Evolutionary conservation across 2,888 invertebrate genomes (phyloP).

Genomic region (Tetrapedia diversipes): DNA sequence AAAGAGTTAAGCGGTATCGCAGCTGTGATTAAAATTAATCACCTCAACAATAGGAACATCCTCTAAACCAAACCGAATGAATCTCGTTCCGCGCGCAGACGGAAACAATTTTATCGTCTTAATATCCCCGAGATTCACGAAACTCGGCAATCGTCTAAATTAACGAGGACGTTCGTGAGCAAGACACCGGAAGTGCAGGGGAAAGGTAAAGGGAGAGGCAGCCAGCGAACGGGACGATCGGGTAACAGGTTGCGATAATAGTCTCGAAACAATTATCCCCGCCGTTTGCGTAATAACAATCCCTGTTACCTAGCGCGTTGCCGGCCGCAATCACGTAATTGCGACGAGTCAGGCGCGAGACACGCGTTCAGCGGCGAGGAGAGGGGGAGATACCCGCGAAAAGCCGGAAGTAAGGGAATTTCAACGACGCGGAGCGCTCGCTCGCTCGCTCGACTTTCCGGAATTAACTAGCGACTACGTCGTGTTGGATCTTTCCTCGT

Average conservation of each 20-base stretch:
- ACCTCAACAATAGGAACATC: not conserved
- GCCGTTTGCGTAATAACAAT: constrained; percentile 66
- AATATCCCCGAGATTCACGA: constrained; percentile 5
- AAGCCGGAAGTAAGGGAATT: constrained; percentile 67
- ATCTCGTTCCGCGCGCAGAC: not conserved
- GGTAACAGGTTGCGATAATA: constrained; percentile 69
- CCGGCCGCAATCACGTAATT: constrained; percentile 72
- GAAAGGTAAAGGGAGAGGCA: constrained; percentile 17
- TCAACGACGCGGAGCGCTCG: constrained; percentile 61
- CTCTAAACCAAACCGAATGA: not conserved
- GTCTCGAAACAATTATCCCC: constrained; percentile 59
- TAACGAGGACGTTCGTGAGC: constrained; percentile 25
- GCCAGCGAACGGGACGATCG: constrained; percentile 13
- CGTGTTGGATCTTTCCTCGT: constrained; percentile 62
- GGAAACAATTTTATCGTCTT: constrained; percentile 36
- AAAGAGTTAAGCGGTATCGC: no score
- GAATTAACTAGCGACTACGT: constrained; percentile 67
- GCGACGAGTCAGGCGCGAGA: constrained; percentile 34
- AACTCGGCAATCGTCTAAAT: constrained; percentile 40
- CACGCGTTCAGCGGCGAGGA: constrained; percentile 30
- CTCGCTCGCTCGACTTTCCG: constrained; percentile 68
- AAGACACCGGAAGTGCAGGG: not conserved
- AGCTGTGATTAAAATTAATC: not conserved
- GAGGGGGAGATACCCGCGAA: constrained; percentile 11
- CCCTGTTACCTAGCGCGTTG: constrained; percentile 70